phyloP scores from a whole-genome alignment of 2,797 vertebrate species.

The Xenopus petersii region DNA sequence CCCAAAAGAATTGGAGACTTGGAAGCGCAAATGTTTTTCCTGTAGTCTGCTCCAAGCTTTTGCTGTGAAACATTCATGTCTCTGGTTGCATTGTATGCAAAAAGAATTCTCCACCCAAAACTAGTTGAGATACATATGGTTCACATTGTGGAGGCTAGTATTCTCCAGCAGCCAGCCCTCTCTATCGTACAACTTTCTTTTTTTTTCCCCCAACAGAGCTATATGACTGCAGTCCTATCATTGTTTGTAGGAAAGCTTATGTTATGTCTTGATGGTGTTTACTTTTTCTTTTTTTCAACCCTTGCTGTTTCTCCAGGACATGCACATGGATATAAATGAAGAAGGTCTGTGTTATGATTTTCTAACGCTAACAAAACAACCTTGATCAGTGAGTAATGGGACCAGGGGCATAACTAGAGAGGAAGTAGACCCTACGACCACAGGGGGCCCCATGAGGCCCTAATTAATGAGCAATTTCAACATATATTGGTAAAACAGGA shows the following conservation, averaged over 20 bases:
- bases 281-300: constrained; percentile 21
- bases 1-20: constrained; percentile 30
- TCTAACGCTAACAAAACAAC: constrained; percentile 3
- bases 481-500: no score
- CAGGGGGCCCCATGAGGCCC: no score
- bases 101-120: constrained; percentile 52
- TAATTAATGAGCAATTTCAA: no score
- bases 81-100: constrained; percentile 17
- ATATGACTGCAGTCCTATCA: background rate
- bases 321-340: constrained; percentile 19
- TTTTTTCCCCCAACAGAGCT: constrained; percentile 54
- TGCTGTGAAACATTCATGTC: constrained; percentile 22
- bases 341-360: constrained; percentile 35
- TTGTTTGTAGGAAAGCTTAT: background rate
- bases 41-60: constrained; percentile 35
- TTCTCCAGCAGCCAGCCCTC: constrained; percentile 53
- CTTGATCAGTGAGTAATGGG: background rate
- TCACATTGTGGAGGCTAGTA: constrained; percentile 56
- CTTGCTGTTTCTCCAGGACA: background rate
- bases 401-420: no score
- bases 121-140: constrained; percentile 64
- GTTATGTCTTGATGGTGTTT: background rate
- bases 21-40: constrained; percentile 37
- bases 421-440: no score
- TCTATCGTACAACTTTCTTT: constrained; percentile 49